These are phyloP conservation scores for Marisa cornuarietis DNA, from an alignment of 1,140 invertebrate genomes.

Conservation along the genomic window DNA sequence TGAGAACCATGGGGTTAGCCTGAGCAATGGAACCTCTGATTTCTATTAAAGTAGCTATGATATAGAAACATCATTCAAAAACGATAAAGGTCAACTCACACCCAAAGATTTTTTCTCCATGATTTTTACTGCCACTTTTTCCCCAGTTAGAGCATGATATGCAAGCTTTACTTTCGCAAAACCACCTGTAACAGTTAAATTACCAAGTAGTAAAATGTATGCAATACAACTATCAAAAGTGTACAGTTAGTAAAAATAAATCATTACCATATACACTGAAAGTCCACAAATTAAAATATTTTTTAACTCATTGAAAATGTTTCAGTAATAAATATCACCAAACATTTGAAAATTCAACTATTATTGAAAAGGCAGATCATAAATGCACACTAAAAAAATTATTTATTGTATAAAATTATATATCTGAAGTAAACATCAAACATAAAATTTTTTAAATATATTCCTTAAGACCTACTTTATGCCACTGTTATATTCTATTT, in stretches of 20 bases:
- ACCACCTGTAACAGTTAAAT: conserved; percentile 69
- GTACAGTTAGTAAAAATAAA: no score
- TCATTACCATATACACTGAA: no score
- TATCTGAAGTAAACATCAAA: not conserved
- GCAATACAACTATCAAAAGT: no score
- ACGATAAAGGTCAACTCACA: conserved; percentile 67
- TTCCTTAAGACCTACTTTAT: not conserved
- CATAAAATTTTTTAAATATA: not conserved
- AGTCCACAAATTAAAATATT: no score
- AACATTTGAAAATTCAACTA: no score
- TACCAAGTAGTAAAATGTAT: no score
- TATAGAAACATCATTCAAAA: conserved; percentile 5
- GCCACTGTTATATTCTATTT: not conserved
- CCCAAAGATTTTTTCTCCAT: conserved; percentile 81
- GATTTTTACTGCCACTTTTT: conserved; percentile 88
- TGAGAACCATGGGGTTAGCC: no score
- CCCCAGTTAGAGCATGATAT: conserved; percentile 79
- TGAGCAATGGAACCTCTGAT: no score
- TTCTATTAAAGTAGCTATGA: no score
- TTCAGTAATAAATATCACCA: not conserved
- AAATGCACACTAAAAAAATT: not conserved
- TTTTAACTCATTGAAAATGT: not conserved
- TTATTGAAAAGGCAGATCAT: no score
- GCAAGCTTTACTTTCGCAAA: conserved; percentile 86
- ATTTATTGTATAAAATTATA: not conserved